phyloP scores from a whole-genome alignment of 2,888 invertebrate genomes.

The Arrhopalites spinosus region DNA sequence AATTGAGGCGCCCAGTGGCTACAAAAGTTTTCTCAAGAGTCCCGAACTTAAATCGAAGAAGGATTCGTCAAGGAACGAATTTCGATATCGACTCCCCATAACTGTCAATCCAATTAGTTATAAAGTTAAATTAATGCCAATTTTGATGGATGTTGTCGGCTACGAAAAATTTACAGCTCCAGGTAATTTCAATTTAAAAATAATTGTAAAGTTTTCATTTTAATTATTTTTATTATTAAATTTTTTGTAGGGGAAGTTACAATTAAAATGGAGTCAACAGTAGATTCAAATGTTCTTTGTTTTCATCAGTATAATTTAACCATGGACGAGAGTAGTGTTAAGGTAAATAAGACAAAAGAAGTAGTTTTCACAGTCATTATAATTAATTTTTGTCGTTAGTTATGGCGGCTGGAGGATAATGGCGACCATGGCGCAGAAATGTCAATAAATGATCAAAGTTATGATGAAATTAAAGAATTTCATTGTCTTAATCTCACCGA shows the following conservation, averaged over 20 bases:
- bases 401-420: not conserved
- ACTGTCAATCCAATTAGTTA: no score
- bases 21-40: no score
- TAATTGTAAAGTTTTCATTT: no score
- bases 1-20: no score
- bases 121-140: no score
- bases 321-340: not conserved
- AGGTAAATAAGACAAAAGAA: not conserved
- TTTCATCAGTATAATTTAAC: not conserved
- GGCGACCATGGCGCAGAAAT: not conserved
- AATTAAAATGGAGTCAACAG: not conserved
- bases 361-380: not conserved
- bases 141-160: no score
- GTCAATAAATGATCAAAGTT: not conserved
- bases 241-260: not conserved
- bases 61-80: no score
- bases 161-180: no score
- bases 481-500: not conserved
- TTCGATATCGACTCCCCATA: no score
- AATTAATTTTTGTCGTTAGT: not conserved
- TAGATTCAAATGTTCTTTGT: not conserved
- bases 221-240: no score
- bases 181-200: no score
- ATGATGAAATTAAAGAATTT: not conserved
- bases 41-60: no score